Percentiles rank a stretch among this genome's conserved stretches.
Conservation (phyloP, 2,797 vertebrate species). For the Cirrhinus mrigala region DNA sequence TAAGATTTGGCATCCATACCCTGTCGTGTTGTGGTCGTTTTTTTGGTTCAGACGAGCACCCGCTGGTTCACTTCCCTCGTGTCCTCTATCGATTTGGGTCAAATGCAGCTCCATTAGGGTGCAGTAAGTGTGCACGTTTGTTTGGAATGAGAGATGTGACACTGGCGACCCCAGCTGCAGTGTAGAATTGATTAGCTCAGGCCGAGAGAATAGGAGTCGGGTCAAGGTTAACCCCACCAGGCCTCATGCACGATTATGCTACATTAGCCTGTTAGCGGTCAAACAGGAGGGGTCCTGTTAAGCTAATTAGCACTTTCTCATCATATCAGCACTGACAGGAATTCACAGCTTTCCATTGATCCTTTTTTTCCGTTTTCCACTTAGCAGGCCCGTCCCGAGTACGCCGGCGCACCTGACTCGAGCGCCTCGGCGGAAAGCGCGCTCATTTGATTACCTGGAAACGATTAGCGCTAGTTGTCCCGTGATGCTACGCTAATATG, state of each 20-base stretch:
- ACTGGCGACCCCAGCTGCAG: constrained; percentile 89
- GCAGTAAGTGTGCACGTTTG: constrained; percentile 75
- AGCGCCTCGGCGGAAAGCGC: constrained; percentile 55
- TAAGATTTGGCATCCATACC: not conserved
- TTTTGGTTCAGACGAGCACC: constrained; percentile 10
- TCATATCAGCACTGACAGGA: constrained; percentile 83
- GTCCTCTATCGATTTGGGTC: constrained; percentile 66
- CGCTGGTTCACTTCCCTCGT: constrained; percentile 70
- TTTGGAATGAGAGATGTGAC: constrained; percentile 43
- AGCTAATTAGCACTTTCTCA: constrained; percentile 86
- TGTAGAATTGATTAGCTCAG: constrained; percentile 94
- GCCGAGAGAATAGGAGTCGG: constrained; percentile 85
- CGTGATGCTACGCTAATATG: constrained; percentile 58
- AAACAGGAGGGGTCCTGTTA: constrained; percentile 83
- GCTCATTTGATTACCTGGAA: constrained; percentile 71
- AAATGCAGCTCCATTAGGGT: constrained; percentile 94
- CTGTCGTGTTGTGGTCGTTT: not conserved
- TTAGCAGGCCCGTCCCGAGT: constrained; percentile 49
- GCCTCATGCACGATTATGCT: constrained; percentile 86
- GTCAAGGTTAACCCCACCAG: constrained; percentile 85
- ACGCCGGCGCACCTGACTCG: constrained; percentile 52
- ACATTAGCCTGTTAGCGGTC: constrained; percentile 86
- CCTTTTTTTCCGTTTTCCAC: constrained; percentile 67
- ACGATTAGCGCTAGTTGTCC: constrained; percentile 64
- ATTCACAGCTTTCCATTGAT: constrained; percentile 77